Evolutionary conservation across 2,113 vertebrate genomes (phyloP), one percentile per base, ranked within the genome.

Genomic region (Marmota flaviventris): DNA sequence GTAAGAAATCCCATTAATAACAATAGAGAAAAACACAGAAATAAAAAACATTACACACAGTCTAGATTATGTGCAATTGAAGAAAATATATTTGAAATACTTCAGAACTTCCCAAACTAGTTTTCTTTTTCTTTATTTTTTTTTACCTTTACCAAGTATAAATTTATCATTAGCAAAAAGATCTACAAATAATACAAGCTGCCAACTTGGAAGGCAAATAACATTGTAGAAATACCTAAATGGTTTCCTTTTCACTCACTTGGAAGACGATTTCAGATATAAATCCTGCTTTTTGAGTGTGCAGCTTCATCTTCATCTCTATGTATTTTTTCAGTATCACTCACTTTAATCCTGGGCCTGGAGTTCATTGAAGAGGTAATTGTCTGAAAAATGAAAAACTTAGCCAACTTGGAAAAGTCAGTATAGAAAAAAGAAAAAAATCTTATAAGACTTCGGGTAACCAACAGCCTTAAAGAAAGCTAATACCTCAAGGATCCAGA

Each of bases 41-140:
- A 89, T 97, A 96, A 95, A 76, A 97, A 95, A 93, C 63, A 83
- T 63, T 73, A 96, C n/a, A 97, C 16, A 67, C 8, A 92, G 77
- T 81, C 73, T 96, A 70, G 58, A 86, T 91, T 96, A 97, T 78
- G 76, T 61, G n/a, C 53, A 85, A 95, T 79, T 89, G 65, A 67
- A 97, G 84, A 95, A 97, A 97, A 95, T 9, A 91, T 0, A 76
- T 29, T 45, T 42, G 39, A 70, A 85, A 77, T 69, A 73, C 18
- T 75, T 81, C 32, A 4, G 8, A 63, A 45, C 4, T 63, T 79
- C n/a, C 65, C 58, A 86, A 76, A 84, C 16, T 39, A 70, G 6
- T 86, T 96, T 75, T 72, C 10, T 32, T 87, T 85, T 93, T 58
- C 58, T 78, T 72, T 48, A 39, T 39, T 70, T 77, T 87, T 87